Evolutionary conservation across 2,113 vertebrate genomes (phyloP).

Genomic region (Pomatostomus ruficeps): DNA sequence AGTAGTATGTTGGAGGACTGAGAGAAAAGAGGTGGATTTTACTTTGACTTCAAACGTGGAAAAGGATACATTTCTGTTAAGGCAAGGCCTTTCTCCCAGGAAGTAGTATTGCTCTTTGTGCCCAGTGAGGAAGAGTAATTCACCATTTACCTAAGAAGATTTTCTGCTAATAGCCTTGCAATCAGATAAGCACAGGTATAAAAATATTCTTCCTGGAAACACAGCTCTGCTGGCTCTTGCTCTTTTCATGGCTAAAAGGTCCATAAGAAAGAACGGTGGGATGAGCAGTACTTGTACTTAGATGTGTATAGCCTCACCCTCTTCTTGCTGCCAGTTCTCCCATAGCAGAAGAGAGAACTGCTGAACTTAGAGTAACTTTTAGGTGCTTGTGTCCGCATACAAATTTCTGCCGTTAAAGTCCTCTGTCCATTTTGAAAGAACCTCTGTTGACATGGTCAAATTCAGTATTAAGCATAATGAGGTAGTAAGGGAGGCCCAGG

Average conservation of each 20-base stretch:
- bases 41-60: background rate
- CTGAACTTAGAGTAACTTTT: background rate
- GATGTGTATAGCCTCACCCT: background rate
- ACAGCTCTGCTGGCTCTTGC: background rate
- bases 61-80: background rate
- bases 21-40: background rate
- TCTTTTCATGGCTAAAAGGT: background rate
- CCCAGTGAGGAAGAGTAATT: background rate
- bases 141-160: background rate
- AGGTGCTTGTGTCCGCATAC: background rate
- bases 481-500: background rate
- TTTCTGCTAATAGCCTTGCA: background rate
- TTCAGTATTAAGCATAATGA: background rate
- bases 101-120: background rate
- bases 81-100: background rate
- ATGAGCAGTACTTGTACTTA: background rate
- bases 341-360: background rate
- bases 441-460: accelerated
- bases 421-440: background rate
- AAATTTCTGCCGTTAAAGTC: background rate
- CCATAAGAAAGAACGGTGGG: background rate
- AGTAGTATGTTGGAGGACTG: background rate
- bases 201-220: background rate
- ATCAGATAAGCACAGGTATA: background rate
- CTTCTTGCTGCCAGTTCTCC: background rate